phyloP scores from a whole-genome alignment of 1,140 invertebrate genomes.

The Meloidogyne chitwoodi region DNA sequence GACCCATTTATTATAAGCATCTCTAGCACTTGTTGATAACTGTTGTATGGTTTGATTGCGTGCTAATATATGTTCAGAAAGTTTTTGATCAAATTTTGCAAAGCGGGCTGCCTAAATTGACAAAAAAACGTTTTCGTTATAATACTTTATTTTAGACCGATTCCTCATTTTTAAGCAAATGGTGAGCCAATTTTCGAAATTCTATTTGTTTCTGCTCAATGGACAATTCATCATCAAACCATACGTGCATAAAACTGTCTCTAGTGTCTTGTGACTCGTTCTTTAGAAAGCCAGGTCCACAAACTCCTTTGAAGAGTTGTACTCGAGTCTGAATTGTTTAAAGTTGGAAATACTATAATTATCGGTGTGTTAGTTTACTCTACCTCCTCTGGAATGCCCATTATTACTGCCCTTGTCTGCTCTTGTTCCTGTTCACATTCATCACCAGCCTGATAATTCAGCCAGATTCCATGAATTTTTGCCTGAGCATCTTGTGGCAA shows the following conservation, averaged over 20 bases:
- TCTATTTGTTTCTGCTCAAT: constrained; percentile 53
- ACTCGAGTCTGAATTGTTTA: not conserved
- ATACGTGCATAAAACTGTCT: constrained; percentile 48
- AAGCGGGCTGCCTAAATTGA: not conserved
- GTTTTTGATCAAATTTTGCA: constrained; percentile 13
- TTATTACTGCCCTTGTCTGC: constrained; percentile 28
- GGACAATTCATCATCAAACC: constrained; percentile 49
- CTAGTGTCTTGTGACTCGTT: constrained; percentile 43
- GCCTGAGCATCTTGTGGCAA: constrained; percentile 44
- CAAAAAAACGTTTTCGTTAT: not conserved
- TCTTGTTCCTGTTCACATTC: constrained; percentile 50
- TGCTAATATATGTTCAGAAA: constrained; percentile 37
- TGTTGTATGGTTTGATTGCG: constrained; percentile 29
- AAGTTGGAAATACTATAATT: not conserved
- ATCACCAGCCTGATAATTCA: constrained; percentile 52
- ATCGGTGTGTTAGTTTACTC: no score
- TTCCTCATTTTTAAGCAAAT: constrained; percentile 8
- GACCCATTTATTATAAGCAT: constrained; percentile 67
- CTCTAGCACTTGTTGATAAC: constrained; percentile 90
- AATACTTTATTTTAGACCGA: not conserved
- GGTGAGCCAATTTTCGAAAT: constrained; percentile 41
- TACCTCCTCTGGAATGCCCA: constrained; percentile 17
- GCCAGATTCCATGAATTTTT: constrained; percentile 52
- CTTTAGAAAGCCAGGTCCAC: constrained; percentile 51
- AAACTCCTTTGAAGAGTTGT: constrained; percentile 51